Evolutionary conservation across 2,113 vertebrate species (phyloP).

Genomic region (Platichthys stellatus): DNA sequence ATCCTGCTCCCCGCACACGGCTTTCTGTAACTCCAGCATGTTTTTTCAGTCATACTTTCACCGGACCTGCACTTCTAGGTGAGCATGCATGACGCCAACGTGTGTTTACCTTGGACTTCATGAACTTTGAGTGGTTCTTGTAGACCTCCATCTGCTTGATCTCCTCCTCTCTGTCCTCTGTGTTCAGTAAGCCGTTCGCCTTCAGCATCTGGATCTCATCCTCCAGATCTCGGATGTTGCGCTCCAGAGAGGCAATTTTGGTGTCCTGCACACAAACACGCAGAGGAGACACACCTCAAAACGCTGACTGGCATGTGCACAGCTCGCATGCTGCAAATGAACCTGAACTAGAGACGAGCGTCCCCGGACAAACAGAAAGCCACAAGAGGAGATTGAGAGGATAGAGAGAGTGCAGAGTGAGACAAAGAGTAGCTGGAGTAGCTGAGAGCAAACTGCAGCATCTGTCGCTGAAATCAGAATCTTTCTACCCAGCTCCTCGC

Average conservation of each 20-base stretch:
- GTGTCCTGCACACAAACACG: conserved; percentile 89
- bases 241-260: conserved; percentile 98
- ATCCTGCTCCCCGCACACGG: conserved; percentile 2
- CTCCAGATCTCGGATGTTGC: conserved; percentile 98
- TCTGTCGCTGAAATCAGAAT: conserved; percentile 73
- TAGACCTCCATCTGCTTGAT: conserved; percentile 99
- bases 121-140: conserved; percentile 99
- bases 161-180: conserved; percentile 97
- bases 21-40: neutral
- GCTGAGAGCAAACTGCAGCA: conserved; percentile 70
- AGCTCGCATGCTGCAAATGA: conserved; percentile 45
- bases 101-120: conserved; percentile 95
- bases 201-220: conserved; percentile 99
- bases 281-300: conserved; percentile 74
- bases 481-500: conserved; percentile 59
- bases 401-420: conserved; percentile 16
- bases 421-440: conserved; percentile 44
- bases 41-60: conserved; percentile 13
- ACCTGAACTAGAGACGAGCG: neutral
- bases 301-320: conserved; percentile 52
- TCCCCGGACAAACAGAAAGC: neutral
- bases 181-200: conserved; percentile 94
- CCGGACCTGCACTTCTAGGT: conserved; percentile 7
- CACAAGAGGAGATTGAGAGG: neutral
- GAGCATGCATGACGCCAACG: conserved; percentile 10